Conservation (phyloP, 2,797 vertebrate species). For the Arnoldichthys spilopterus region DNA sequence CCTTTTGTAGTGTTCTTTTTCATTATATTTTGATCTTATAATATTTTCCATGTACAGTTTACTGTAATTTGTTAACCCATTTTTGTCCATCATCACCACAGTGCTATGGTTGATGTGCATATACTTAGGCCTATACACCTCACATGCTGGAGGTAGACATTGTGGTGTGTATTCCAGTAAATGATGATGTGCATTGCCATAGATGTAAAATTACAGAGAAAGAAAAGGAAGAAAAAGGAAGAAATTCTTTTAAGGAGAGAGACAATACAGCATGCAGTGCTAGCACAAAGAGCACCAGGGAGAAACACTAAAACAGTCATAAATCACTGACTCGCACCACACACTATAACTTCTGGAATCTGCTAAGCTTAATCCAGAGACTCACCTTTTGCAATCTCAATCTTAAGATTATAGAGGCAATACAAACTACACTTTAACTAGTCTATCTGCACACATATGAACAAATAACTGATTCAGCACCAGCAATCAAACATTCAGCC, state of each 20-base stretch:
- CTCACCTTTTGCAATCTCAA: constrained; percentile 19
- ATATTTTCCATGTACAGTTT: constrained; percentile 5
- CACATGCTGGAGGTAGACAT: constrained; percentile 22
- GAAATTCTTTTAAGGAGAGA: constrained; percentile 22
- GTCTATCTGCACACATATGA: neutral
- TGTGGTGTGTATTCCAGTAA: constrained; percentile 39
- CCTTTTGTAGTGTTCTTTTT: neutral
- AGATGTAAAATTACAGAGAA: constrained; percentile 4
- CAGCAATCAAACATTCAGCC: neutral
- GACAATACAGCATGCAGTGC: constrained; percentile 23
- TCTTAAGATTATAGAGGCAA: neutral
- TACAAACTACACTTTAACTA: neutral
- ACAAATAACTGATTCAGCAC: neutral
- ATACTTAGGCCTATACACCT: neutral
- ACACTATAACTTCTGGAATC: constrained; percentile 34
- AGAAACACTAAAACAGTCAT: constrained; percentile 46
- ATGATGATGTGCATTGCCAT: constrained; percentile 43
- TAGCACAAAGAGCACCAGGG: constrained; percentile 31
- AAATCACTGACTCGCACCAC: constrained; percentile 48
- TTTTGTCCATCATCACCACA: neutral
- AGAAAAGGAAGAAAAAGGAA: constrained; percentile 29
- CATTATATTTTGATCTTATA: neutral
- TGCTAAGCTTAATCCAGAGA: constrained; percentile 41
- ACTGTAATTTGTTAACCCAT: neutral
- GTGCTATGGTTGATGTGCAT: neutral